Percentiles rank a stretch among this genome's conserved stretches.
Evolutionary conservation across 1,140 invertebrate species (phyloP).

Genomic region (Leucophenga varia): DNA sequence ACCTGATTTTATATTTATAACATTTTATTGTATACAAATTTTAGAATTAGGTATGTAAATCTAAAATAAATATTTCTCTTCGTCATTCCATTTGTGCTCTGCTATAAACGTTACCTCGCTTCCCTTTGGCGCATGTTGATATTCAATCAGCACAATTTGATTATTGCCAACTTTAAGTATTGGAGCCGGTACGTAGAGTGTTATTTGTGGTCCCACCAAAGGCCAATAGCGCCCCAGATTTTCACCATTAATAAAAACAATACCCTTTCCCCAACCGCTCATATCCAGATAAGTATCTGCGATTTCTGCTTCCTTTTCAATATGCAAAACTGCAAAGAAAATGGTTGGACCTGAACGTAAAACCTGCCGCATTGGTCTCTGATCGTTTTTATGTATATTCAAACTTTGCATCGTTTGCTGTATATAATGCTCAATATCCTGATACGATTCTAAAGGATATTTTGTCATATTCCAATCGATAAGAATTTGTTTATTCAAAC

Average conservation of each 20-base stretch:
- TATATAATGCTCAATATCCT: conserved; percentile 26
- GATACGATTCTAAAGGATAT: conserved; percentile 35
- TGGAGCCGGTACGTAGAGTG: conserved; percentile 68
- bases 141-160: conserved; percentile 55
- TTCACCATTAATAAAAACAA: conserved; percentile 70
- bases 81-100: conserved; percentile 19
- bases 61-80: too few species aligned
- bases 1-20: too few species aligned
- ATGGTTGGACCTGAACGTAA: conserved; percentile 49
- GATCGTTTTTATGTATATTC: too few species aligned
- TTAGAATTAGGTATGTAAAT: too few species aligned
- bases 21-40: too few species aligned
- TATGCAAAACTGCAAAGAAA: conserved; percentile 56
- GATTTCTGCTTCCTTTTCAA: conserved; percentile 19
- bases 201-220: conserved; percentile 71
- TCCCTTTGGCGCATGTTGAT: conserved; percentile 46
- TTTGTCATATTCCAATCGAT: conserved; percentile 44
- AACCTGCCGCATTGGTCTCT: not conserved
- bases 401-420: not conserved
- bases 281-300: conserved; percentile 68
- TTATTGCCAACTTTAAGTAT: conserved; percentile 58
- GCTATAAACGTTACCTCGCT: conserved; percentile 44
- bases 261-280: conserved; percentile 71
- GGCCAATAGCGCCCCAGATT: conserved; percentile 83
- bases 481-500: conserved; percentile 29